Evolutionary conservation across 2,797 vertebrate genomes (phyloP).

Genomic region (Sebastiscus albofasciatus): DNA sequence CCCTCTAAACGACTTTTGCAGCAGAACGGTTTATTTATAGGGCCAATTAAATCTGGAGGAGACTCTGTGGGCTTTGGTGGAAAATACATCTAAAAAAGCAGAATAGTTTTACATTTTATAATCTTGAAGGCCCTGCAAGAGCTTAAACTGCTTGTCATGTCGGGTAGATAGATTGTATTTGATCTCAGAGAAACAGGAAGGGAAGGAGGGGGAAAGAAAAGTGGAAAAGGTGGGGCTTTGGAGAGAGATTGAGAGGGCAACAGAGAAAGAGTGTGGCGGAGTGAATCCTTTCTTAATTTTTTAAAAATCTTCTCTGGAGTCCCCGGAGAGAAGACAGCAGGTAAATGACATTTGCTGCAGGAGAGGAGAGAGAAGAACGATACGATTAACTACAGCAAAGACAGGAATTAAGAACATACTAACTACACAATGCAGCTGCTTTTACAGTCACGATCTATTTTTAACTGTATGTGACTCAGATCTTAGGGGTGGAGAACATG

Average conservation of each 20-base stretch:
- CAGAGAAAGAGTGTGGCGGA: not conserved
- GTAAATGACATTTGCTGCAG: slow-evolving; percentile 26
- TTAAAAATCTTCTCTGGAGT: slow-evolving; percentile 16
- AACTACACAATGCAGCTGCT: slow-evolving; percentile 1
- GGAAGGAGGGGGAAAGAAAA: slow-evolving; percentile 21
- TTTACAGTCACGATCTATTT: slow-evolving; percentile 7
- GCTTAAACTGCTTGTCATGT: slow-evolving; percentile 58
- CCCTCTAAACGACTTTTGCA: slow-evolving; percentile 62
- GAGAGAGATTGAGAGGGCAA: slow-evolving; percentile 2
- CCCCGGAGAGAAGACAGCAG: slow-evolving; percentile 28
- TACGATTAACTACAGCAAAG: slow-evolving; percentile 4
- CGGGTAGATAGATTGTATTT: slow-evolving; percentile 50
- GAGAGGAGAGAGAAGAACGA: not conserved
- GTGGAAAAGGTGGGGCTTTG: not conserved
- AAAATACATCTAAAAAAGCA: slow-evolving; percentile 62
- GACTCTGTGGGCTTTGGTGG: slow-evolving; percentile 62
- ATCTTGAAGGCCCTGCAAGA: slow-evolving; percentile 62
- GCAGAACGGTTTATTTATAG: slow-evolving; percentile 75
- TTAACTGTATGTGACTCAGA: slow-evolving; percentile 11
- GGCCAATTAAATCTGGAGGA: slow-evolving; percentile 76
- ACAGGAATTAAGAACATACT: not conserved
- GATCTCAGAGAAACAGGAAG: slow-evolving; percentile 38
- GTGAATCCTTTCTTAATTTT: slow-evolving; percentile 45
- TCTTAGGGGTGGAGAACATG: slow-evolving; percentile 11
- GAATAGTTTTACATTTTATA: slow-evolving; percentile 66